Evolutionary conservation across 2,888 invertebrate species (phyloP), one percentile per base, ranked within the genome.

Genomic region (Idaea aversata): DNA sequence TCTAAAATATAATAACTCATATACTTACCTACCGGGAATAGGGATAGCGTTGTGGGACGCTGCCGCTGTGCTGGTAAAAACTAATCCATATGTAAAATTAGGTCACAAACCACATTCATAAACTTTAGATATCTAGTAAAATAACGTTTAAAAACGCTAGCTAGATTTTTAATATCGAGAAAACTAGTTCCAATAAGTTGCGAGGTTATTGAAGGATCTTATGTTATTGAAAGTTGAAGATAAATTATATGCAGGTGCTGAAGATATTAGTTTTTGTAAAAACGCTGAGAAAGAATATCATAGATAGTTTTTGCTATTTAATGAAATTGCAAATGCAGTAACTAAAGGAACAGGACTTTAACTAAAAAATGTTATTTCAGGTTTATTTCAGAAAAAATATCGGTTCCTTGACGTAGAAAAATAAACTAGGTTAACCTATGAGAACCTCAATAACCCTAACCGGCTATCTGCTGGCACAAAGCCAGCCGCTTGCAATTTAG

Each of bases 1-100:
- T 13, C 25, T 47, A 47, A 47, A 47, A 47, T 13, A 47, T 10
- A 10, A 47, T 47, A 13, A 47, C 13, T 47, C 47, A 13, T 13
- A 7, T 10, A 10, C 6, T 6, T 47, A 6, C 4, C 47, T 25
- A 47, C 47, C 7, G 47, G 47, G 47, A 10, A 47, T 47, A 47
- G 7, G 47, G 47, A 47, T 47, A 47, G 7, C 6, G 47, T 47
- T 47, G 13, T 7, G 47, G 47, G 47, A 47, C 47, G 10, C 47
- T 10, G 47, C 7, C 47, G 10, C 47, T 10, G 47, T 13, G 47
- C 47, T 47, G 13, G 47, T 47, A 47, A 47, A 47, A 47, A 47
- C 47, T 47, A 47, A 47, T 47, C 47, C 47, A 47, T 47, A 47
- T 47, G 47, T 47, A 47, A 47, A 47, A 47, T 47, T 47, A 47